Base-by-base conservation (phyloP, 2,888 invertebrate genomes). In the Notodonta dromedarius region DNA sequence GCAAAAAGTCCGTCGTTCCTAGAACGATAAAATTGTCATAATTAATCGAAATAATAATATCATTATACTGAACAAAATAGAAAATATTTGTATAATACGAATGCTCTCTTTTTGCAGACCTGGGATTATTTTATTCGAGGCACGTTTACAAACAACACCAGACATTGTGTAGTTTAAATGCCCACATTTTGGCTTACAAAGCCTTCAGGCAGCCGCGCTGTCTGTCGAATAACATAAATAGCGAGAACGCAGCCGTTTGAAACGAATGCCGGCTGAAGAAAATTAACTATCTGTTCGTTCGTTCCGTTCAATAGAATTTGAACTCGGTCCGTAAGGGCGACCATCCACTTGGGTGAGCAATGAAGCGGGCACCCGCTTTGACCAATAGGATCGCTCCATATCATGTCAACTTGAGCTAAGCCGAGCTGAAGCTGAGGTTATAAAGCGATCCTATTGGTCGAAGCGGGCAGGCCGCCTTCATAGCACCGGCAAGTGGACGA, bases 161-260 rank as follows among this genome's bases (percentile, higher is more conserved):
- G 44, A 58, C 56, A 24, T 60, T 63, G 52, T 58, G 57, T 60
- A 59, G 56, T 70, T 71, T 53, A 48, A 61, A 59, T 44, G 57
- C 32, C n/a, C 56, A 35, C 24, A 60, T 64, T 64, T 62, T 64
- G 46, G 51, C 44, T 51, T 46, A 51, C 52, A 46, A 44, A 59
- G 59, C 52, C 35, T 53, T 3, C 13, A 35, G 16, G 51, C n/a
- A 57, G 51, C 50, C 51, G 14, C 39, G 55, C 42, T 42, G 50
- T 8, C 5, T 44, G 16, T 52, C 56, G 56, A 62, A 65, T 61
- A 62, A 53, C 24, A 51, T 55, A 69, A 56, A 61, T 60, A 13
- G 16, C 0, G 44, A 58, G 14, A 69, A 57, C 14, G 5, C 9
- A 8, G 42, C 11, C 12, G 46, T 5, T 46, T 46, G n/a, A 13